Evolutionary conservation across 2,797 vertebrate species (phyloP), one percentile per base, ranked within the genome.

Genomic region (Ibycter americanus): DNA sequence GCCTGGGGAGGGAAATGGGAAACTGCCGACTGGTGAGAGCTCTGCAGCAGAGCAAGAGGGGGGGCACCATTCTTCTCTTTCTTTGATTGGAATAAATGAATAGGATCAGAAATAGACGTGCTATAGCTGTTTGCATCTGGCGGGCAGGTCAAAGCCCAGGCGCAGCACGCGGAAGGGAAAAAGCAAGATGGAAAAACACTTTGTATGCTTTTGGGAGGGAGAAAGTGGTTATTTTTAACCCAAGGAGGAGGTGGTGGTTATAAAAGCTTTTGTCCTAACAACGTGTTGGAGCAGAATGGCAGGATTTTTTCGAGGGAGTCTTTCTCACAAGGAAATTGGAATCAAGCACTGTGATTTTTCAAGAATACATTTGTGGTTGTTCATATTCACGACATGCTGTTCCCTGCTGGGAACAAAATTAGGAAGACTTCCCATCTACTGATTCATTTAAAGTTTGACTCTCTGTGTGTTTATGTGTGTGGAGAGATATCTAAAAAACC

Each of bases 351-450:
- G 32, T 70, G 87, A 80, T 61, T 90, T 97, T 96, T 97, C 92
- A 88, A 2, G 93, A 79, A 92, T 11, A 54, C 7, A 1, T 93
- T 93, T 83, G 85, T 38, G 72, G 59, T 63, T 68, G 22, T 82
- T 94, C 44, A 6, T 87, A 74, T 90, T 73, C 84, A 47, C 62
- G 79, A 29, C 86, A 72, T 8, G 6, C 40, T 91, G 55, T 62
- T 92, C 62, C 70, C 63, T 87, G 54, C 61, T 95, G 88, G 86
- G 51, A 93, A 71, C 85, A 66, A 62, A 92, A 95, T 72, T 68
- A 96, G 91, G 90, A 97, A 96, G 83, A 49, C 71, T 94, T 89
- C 61, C 42, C 87, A n/a, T 86, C 79, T 71, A 55, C 90, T 11
- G n/a, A 76, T 83, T 97, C 89, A 74, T 82, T 91, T 79, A 10